A percentile compares a stretch with the other conserved stretches of the same genome.
These are phyloP conservation scores for Lingula anatina DNA, from an alignment of 2,888 invertebrate genomes.

Conservation along the genomic window DNA sequence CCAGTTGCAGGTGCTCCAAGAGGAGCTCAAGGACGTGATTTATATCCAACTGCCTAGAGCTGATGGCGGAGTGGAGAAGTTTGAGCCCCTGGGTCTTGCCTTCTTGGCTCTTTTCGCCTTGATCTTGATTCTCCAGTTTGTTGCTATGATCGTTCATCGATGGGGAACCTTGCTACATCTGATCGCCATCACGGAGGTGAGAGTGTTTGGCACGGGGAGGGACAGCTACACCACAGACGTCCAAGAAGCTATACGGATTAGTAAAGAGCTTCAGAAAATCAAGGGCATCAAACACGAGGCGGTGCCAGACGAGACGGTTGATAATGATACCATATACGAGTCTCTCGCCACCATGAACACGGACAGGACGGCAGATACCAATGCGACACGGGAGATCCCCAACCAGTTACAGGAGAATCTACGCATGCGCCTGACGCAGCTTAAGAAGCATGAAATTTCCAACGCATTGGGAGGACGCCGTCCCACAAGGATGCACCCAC, in stretches of 20 bases:
- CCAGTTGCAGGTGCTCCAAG: constrained; percentile 77
- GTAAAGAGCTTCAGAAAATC: constrained; percentile 28
- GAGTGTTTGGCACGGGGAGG: background rate
- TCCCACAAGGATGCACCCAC: no score
- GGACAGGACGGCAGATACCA: no score
- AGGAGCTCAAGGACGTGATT: constrained; percentile 65
- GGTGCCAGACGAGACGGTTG: constrained; percentile 20
- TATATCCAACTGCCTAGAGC: background rate
- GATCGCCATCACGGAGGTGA: constrained; percentile 72
- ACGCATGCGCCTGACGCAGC: no score
- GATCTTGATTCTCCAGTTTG: constrained; percentile 92
- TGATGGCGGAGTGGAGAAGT: constrained; percentile 6
- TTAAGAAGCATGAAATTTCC: no score
- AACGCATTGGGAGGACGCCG: no score
- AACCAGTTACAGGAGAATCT: no score
- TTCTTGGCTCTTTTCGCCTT: constrained; percentile 97
- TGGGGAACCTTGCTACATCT: constrained; percentile 96
- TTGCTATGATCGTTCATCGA: constrained; percentile 97
- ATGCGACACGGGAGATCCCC: no score
- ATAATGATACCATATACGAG: no score
- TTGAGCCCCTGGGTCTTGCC: constrained; percentile 68
- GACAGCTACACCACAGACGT: constrained; percentile 20
- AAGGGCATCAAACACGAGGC: constrained; percentile 33
- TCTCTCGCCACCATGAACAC: no score
- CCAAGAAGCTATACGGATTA: constrained; percentile 24